phyloP scores from a whole-genome alignment of 2,888 invertebrate genomes.

The Aleiodes testaceus region DNA sequence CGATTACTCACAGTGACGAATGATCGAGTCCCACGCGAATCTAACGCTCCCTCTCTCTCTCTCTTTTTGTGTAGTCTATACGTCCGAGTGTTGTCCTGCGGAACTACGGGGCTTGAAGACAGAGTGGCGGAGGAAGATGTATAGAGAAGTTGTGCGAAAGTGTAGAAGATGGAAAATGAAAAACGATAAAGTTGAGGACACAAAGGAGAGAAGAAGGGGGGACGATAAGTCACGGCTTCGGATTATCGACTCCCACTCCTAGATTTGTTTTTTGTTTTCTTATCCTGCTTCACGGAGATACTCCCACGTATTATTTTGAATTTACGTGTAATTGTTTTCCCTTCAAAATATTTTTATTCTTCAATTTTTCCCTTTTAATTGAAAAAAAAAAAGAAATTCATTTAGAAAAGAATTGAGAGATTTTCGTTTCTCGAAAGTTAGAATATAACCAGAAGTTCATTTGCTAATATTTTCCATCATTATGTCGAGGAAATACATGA shows the following conservation, averaged over 20 bases:
- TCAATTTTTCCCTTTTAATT: neutral
- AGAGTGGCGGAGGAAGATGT: neutral
- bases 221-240: constrained; percentile 43
- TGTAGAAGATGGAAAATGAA: constrained; percentile 37
- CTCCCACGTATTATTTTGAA: constrained; percentile 41
- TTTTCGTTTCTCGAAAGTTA: no score
- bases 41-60: constrained; percentile 6
- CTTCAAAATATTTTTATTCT: constrained; percentile 1
- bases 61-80: constrained; percentile 4
- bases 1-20: constrained; percentile 47
- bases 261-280: constrained; percentile 2
- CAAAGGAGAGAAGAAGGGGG: constrained; percentile 16
- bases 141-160: constrained; percentile 37
- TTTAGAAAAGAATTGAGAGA: neutral
- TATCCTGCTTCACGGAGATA: neutral
- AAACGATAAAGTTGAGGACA: constrained; percentile 37
- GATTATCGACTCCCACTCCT: constrained; percentile 47
- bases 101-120: neutral
- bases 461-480: neutral
- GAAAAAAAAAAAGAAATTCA: constrained; percentile 9
- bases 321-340: constrained; percentile 28
- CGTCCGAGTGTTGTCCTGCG: constrained; percentile 31
- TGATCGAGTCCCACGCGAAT: constrained; percentile 46
- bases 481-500: neutral
- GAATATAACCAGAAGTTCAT: neutral